Base-by-base conservation (phyloP, 2,113 vertebrate genomes). In the Scartelaos histophorus region DNA sequence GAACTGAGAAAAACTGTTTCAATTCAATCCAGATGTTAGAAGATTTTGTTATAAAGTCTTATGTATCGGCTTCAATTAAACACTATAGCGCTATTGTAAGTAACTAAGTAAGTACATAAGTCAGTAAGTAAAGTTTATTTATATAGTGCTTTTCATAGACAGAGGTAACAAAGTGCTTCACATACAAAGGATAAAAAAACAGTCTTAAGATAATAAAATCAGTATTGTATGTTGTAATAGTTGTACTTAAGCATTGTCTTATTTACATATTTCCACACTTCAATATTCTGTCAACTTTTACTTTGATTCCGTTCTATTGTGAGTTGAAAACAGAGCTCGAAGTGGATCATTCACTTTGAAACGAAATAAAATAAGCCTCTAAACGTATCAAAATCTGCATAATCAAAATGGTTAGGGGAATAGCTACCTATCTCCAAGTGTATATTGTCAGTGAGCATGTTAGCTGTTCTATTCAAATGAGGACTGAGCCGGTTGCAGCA, bases 401-500 rank as follows among this genome's bases (percentile, higher is more conserved):
- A 61, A 61, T 34, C 25, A 61, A 61, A 16, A 34, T 35, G 61
- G 34, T 64, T 43, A 9, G 7, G 34, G 16, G 19, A 21, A 64
- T 11, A n/a, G 60, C 29, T 19, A 64, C 16, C 34, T 35, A n/a
- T 15, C 34, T 38, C 29, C 58, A 17, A 25, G 22, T 64, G 29
- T 64, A 34, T n/a, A 19, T 29, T 62, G 60, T 35, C 17, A 64
- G 61, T 34, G 60, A 35, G 29, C 13, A 34, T 62, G 60, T 34
- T 34, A 35, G 60, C 29, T 62, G 60, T 12, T 64, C 29, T 64
- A 64, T 64, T 64, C 17, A 64, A 38, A 64, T 64, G 34, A 64
- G 61, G 34, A 43, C 17, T 64, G 34, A 64, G 51, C 19, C 19
- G 34, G 9, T 34, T 19, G 29, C 61, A 64, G 61, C 61, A 64